Percentiles rank a stretch among this genome's conserved stretches.
Evolutionary conservation across 2,797 vertebrate genomes (phyloP).

Genomic region (Pipistrellus pygmaeus): DNA sequence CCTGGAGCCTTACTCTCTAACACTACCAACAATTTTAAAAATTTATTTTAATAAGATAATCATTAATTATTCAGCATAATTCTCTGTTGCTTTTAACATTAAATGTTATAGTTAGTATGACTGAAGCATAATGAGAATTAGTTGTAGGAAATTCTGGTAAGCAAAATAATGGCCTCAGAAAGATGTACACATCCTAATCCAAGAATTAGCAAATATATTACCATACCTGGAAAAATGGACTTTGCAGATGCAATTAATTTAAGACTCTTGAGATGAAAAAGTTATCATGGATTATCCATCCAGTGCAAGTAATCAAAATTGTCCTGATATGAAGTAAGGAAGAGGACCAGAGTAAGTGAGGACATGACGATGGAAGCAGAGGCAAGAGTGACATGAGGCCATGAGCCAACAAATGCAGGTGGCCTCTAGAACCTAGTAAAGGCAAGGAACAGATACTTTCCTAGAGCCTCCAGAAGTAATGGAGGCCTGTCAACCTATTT

Average conservation of each 20-base stretch:
- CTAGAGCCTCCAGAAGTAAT: not conserved
- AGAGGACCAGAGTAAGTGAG: not conserved
- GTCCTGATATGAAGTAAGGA: not conserved
- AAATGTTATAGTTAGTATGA: not conserved
- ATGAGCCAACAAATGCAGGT: not conserved
- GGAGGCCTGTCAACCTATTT: not conserved
- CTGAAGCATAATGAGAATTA: not conserved
- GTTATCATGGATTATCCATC: not conserved
- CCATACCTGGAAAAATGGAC: not conserved
- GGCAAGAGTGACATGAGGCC: not conserved
- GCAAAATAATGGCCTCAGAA: not conserved
- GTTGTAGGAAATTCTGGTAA: not conserved
- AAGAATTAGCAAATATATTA: not conserved
- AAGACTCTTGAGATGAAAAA: not conserved
- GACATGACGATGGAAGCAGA: not conserved
- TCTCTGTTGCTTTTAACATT: not conserved
- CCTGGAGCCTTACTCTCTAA: not conserved
- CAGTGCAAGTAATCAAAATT: not conserved
- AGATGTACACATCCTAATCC: not conserved
- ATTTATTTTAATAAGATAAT: conserved; percentile 34
- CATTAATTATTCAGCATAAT: conserved; percentile 31
- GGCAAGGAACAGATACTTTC: not conserved
- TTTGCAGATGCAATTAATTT: not conserved
- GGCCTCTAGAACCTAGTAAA: not conserved
- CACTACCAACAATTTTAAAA: not conserved